These are phyloP conservation scores for Solenodon paradoxus DNA, from an alignment of 2,113 vertebrate species.

Conservation along the genomic window DNA sequence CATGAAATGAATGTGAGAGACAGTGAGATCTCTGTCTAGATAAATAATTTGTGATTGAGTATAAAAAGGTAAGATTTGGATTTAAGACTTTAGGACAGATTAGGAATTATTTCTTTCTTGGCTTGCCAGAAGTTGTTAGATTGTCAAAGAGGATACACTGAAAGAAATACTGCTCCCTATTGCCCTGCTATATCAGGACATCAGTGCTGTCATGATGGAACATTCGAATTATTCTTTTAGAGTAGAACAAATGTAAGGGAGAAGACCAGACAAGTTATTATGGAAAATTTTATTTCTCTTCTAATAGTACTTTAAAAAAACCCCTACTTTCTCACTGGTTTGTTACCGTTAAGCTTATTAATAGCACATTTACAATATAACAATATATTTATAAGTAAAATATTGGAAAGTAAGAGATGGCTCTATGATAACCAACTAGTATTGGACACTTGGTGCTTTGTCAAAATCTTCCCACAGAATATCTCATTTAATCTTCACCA, in stretches of 20 bases:
- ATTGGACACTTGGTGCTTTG: background rate
- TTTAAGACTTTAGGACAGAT: slow-evolving; percentile 15
- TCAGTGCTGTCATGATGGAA: background rate
- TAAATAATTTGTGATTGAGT: slow-evolving; percentile 41
- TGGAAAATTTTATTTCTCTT: background rate
- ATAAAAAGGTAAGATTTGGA: slow-evolving; percentile 35
- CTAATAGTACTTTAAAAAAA: background rate
- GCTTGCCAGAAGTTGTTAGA: slow-evolving; percentile 18
- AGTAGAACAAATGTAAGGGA: background rate
- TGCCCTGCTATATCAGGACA: background rate
- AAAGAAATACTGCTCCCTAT: background rate
- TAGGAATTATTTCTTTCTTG: slow-evolving; percentile 28
- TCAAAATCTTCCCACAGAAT: background rate
- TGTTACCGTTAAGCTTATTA: background rate
- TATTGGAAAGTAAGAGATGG: background rate
- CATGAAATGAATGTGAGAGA: slow-evolving; percentile 45
- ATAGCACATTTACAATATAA: background rate
- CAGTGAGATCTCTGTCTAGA: slow-evolving; percentile 15
- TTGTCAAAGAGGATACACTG: background rate
- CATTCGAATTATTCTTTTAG: background rate
- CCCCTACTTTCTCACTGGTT: background rate
- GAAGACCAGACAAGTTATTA: background rate
- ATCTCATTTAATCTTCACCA: background rate
- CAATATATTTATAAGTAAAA: background rate
- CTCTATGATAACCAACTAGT: background rate